Base-by-base conservation (phyloP, 1,140 invertebrate species). In the Notospermus geniculatus region DNA sequence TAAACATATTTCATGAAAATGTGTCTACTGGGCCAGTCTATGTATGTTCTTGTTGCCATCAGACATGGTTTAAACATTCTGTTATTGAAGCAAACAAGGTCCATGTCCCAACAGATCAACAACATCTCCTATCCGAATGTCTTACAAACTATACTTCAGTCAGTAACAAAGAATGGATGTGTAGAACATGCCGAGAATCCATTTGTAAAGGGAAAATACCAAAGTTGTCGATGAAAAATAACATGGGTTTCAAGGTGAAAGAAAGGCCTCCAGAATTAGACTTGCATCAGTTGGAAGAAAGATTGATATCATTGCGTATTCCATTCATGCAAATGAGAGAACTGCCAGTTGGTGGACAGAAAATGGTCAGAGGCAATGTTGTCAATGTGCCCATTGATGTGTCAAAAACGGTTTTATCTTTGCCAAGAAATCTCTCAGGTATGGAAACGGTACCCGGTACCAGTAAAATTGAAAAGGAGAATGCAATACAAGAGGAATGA, bases 301-400 rank as follows among this genome's bases (percentile, higher is more conserved):
- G 9, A 39, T 23, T 9, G 2, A 2, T 57, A 17, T 2, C 55
- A 4, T 22, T 57, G 17, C 27, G 55, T 30, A 30, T 57, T 30
- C 55, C 55, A 39, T 57, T 57, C 32, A 57, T 57, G 55, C 55
- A 57, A 57, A 57, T 57, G 29, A 22, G 55, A 27, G 55, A 57
- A 57, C 32, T 57, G 11, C 28, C 39, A 7, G 19, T 19, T 23
- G 46, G 46, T 23, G 19, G 46, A 19, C 46, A 50, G n/a, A 50
- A 50, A 19, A 19, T 50, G 46, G n/a, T 23, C n/a, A 4, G 25
- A 50, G 46, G 46, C 22, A 67, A 67, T 57, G 57, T 61, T 41
- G 66, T 67, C 15, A 67, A 68, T 65, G 60, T 68, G n/a, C 63
- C 66, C 39, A 59, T 60, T 22, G 63, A 68, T 60, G 52, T 68